Evolutionary conservation across 2,113 vertebrate species (phyloP), one percentile per base, ranked within the genome.

Genomic region (Meles meles): DNA sequence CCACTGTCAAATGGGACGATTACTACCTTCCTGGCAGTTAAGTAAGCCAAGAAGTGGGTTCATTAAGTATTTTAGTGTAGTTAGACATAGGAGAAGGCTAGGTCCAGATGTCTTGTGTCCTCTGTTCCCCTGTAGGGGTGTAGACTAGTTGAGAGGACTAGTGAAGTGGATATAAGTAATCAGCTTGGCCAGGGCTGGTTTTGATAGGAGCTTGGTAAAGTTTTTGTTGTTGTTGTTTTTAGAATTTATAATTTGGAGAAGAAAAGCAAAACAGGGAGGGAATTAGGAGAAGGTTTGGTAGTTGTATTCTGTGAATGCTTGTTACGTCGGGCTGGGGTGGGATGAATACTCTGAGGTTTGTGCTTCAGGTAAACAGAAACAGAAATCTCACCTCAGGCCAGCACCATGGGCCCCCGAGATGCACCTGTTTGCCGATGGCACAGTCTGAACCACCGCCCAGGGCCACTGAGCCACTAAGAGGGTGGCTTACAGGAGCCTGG

Each of bases 401-500:
- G 29, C 17, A 1, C 65, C 9, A 0, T 0, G 3, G 14, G 63
- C 37, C 83, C 42, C 44, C 9, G 37, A 27, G n/a, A 25, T 52
- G 12, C 7, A 37, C 29, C 27, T 85, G 1, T 82, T n/a, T 18
- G 29, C 74, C 65, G 18, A 6, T 27, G 59, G 15, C 47, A 9
- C 29, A 79, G 49, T 59, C 69, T 71, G 88, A 25, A 23, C 6
- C 31, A 25, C 14, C 3, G 34, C 67, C 29, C 42, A 2, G 63
- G 67, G 42, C 1, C 27, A 6, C n/a, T 2, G 14, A 55, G 52
- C 81, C 8, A 1, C 18, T 2, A 0, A 13, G 61, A 88, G 37
- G 23, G 15, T 2, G 8, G 44, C 63, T 92, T 18, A 12, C 4
- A 6, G 65, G 15, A 87, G 59, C 29, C 7, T 15, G 39, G 55